Base-by-base conservation (phyloP, 1,140 invertebrate species). In the Drosophila punjabiensis region DNA sequence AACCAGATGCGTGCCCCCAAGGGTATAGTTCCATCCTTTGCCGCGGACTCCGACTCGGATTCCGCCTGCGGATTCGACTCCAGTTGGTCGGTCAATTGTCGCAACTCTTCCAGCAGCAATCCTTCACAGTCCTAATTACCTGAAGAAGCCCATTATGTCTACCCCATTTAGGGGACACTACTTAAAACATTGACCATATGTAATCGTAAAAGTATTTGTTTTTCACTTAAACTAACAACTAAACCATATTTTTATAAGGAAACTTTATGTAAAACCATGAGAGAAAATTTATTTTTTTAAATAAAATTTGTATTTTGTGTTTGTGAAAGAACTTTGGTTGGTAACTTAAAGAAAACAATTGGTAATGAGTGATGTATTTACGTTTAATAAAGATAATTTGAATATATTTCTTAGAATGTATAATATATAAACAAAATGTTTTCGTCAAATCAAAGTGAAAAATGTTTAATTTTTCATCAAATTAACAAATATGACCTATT, bases 21-120 rank as follows among this genome's bases (percentile, higher is more conserved):
- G 11, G 90, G 81, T 9, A 85, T 93, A 13, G 70, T 16, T 67
- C 65, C 18, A 66, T 82, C 63, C 50, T 83, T 63, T 6, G 58
- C 75, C 20, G 79, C 55, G 11, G 94, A 94, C 75, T 96, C 97
- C 77, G 96, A 96, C 3, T 97, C 96, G 1, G 96, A 97, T 81
- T 95, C 95, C n/a, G 96, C 96, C n/a, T 96, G 95, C 83, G 96
- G 96, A 3, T 97, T 97, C 85, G 96, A 96, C 81, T 95, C 95
- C 2, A 95, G 95, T 41, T 97, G 96, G 96, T 92, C 92, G 14
- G 78, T 92, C 13, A 91, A 79, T 43, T 79, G 60, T 33, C 71
- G 59, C 0, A 81, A 53, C 52, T 87, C 82, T 9, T 18, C 67
- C 6, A 80, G 78, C 70, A 89, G 66, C 53, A 91, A 87, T 33